These are phyloP conservation scores for Baccha elongata DNA, from an alignment of 2,888 invertebrate species.

Conservation along the genomic window DNA sequence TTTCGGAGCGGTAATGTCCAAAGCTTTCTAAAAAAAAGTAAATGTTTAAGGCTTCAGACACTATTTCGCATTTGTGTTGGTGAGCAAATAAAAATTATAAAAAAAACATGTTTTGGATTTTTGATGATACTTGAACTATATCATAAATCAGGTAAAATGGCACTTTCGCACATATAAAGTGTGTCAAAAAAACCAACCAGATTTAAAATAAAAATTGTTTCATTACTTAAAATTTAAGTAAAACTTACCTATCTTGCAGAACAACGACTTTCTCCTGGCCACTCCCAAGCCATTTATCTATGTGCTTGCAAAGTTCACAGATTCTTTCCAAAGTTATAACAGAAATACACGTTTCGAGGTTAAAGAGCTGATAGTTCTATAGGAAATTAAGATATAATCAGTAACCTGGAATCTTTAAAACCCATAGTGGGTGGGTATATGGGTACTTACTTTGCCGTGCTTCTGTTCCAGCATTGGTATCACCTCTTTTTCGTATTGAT, in stretches of 20 bases:
- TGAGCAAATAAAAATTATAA: background rate
- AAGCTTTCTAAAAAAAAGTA: constrained; percentile 22
- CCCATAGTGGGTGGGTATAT: background rate
- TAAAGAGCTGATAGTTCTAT: constrained; percentile 77
- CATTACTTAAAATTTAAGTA: constrained; percentile 18
- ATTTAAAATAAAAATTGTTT: background rate
- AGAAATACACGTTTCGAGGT: constrained; percentile 77
- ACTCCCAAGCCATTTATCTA: constrained; percentile 94
- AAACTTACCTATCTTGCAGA: constrained; percentile 90
- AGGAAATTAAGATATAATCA: constrained; percentile 39
- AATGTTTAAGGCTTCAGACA: background rate
- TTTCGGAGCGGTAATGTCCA: constrained; percentile 24
- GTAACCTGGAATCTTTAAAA: background rate
- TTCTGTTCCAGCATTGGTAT: constrained; percentile 77
- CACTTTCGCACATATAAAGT: constrained; percentile 1
- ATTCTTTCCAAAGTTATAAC: constrained; percentile 90
- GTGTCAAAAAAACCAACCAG: constrained; percentile 1
- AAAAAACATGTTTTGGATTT: constrained; percentile 5
- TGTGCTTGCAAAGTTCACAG: constrained; percentile 95
- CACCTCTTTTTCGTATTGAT: constrained; percentile 76
- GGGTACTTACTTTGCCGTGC: constrained; percentile 75
- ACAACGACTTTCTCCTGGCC: constrained; percentile 93
- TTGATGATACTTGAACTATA: background rate
- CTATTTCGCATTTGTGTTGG: background rate
- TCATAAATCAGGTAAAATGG: background rate